These are phyloP conservation scores for Echinops telfairi DNA, from an alignment of 2,113 vertebrate genomes.

Conservation along the genomic window DNA sequence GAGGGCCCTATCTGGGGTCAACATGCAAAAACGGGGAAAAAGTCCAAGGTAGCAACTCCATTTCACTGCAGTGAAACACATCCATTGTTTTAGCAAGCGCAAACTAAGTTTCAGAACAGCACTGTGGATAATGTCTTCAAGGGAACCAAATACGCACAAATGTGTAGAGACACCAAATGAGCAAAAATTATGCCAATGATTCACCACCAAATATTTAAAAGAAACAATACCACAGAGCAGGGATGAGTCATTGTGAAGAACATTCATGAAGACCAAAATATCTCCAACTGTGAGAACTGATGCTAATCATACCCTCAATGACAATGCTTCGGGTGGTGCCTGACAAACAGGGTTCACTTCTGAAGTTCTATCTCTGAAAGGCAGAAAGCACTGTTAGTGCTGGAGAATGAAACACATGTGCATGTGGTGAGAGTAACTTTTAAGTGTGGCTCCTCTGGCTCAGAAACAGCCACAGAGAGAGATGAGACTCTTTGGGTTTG, in stretches of 20 bases:
- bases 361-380: not conserved
- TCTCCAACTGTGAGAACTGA: not conserved
- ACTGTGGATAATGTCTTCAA: not conserved
- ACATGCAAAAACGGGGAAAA: not conserved
- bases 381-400: rapidly evolving
- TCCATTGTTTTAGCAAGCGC: not conserved
- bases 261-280: not conserved
- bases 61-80: not conserved
- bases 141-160: no score
- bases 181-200: not conserved
- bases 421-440: not conserved
- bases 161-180: not conserved
- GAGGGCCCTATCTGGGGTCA: not conserved
- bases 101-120: not conserved
- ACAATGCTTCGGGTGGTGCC: not conserved
- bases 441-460: no score
- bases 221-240: not conserved
- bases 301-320: not conserved
- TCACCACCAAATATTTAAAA: not conserved
- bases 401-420: not conserved
- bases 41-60: not conserved
- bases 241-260: not conserved
- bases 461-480: no score
- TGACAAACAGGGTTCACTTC: not conserved
- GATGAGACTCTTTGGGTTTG: not conserved